Percentiles rank a stretch among this genome's conserved stretches.
phyloP scores from a whole-genome alignment of 2,797 vertebrate genomes.

The Rhyacichthys aspro region DNA sequence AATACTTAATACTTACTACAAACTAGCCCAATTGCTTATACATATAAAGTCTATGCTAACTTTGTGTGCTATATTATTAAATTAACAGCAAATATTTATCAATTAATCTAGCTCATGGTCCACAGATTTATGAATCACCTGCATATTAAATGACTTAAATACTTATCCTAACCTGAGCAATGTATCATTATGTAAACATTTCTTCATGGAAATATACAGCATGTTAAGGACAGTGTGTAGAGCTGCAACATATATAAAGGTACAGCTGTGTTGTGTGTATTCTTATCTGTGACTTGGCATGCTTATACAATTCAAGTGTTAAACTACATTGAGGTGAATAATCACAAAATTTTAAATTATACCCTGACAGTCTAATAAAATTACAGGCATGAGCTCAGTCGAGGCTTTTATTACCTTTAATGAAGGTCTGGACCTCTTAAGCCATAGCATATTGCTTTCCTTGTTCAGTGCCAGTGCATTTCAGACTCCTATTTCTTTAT shows the following conservation, averaged over 20 bases:
- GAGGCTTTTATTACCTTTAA: conserved; percentile 23
- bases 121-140: conserved; percentile 60
- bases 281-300: conserved; percentile 61
- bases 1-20: conserved; percentile 44
- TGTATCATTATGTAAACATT: conserved; percentile 78
- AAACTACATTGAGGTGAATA: conserved; percentile 38
- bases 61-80: conserved; percentile 64
- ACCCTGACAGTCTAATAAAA: conserved; percentile 33
- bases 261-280: conserved; percentile 53
- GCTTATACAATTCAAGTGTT: conserved; percentile 61
- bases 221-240: conserved; percentile 50
- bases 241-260: conserved; percentile 45
- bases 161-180: conserved; percentile 78
- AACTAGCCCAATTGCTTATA: conserved; percentile 56
- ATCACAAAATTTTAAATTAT: conserved; percentile 26
- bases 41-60: conserved; percentile 41
- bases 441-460: conserved; percentile 68
- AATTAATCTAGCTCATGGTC: conserved; percentile 58
- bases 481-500: conserved; percentile 29
- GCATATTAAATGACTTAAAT: conserved; percentile 39
- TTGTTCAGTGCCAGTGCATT: conserved; percentile 53
- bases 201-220: conserved; percentile 69
- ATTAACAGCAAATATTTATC: conserved; percentile 63
- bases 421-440: conserved; percentile 26
- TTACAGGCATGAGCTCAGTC: conserved; percentile 29